Evolutionary conservation across 1,140 invertebrate genomes (phyloP).

Genomic region (Dendroctonus ponderosae): DNA sequence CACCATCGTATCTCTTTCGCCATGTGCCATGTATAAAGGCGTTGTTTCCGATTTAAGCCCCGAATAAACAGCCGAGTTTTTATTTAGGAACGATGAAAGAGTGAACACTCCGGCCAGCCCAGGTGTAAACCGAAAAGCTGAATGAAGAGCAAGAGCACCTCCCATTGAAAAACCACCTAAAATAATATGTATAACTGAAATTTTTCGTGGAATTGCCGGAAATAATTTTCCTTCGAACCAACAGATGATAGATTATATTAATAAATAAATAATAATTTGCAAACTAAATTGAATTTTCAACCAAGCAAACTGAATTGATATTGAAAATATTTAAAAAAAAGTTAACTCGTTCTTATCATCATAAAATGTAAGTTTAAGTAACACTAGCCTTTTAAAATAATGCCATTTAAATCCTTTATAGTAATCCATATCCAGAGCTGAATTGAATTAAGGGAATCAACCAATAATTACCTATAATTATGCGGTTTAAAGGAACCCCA

Average conservation of each 20-base stretch:
- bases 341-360: too few species aligned
- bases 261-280: too few species aligned
- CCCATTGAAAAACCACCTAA: slow-evolving; percentile 77
- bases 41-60: slow-evolving; percentile 27
- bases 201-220: too few species aligned
- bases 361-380: too few species aligned
- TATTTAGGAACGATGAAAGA: slow-evolving; percentile 71
- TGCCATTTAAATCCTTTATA: too few species aligned
- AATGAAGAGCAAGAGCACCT: slow-evolving; percentile 66
- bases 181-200: slow-evolving; percentile 27
- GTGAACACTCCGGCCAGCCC: slow-evolving; percentile 67
- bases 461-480: slow-evolving; percentile 59
- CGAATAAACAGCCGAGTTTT: slow-evolving; percentile 62
- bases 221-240: too few species aligned
- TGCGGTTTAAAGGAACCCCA: slow-evolving; percentile 64
- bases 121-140: slow-evolving; percentile 61
- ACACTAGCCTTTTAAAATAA: too few species aligned
- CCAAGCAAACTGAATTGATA: too few species aligned
- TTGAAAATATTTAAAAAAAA: too few species aligned
- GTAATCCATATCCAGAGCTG: too few species aligned
- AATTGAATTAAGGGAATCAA: background rate
- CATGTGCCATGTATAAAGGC: slow-evolving; percentile 54
- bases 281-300: too few species aligned
- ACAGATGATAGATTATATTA: too few species aligned
- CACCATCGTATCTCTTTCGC: slow-evolving; percentile 57